Conservation (phyloP, 2,888 invertebrate genomes). For the Anorthoa munda region DNA sequence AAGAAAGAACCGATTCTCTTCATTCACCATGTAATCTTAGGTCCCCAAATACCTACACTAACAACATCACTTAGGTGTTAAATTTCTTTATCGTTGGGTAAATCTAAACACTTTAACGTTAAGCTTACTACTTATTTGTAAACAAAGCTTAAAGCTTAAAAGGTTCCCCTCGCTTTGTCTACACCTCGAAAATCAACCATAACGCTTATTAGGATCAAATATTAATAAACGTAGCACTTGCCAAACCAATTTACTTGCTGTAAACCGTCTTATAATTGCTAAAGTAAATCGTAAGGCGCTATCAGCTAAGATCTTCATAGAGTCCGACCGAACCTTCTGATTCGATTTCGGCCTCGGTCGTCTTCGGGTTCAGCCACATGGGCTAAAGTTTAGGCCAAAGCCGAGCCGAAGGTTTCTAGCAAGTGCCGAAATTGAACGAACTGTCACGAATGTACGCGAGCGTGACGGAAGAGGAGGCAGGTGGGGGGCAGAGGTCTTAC, state of each 20-base stretch:
- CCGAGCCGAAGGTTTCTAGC: no score
- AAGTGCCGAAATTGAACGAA: no score
- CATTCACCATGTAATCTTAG: neutral
- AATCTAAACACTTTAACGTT: neutral
- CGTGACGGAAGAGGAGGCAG: no score
- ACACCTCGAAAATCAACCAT: slow-evolving; percentile 28
- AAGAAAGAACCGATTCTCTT: neutral
- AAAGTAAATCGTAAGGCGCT: slow-evolving; percentile 64
- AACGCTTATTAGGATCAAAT: slow-evolving; percentile 51
- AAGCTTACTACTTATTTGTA: neutral
- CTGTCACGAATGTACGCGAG: no score
- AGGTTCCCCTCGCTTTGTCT: slow-evolving; percentile 25
- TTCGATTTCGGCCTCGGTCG: no score
- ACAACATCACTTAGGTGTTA: no score
- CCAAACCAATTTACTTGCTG: slow-evolving; percentile 49
- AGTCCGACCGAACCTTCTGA: no score
- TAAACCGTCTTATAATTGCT: slow-evolving; percentile 61
- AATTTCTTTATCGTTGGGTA: neutral
- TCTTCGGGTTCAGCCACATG: no score
- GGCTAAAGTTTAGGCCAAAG: no score
- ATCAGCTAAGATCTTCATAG: slow-evolving; percentile 1
- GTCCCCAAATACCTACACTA: no score
- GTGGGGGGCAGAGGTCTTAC: no score
- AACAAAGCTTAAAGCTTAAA: neutral
- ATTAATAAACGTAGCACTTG: slow-evolving; percentile 44